Evolutionary conservation across 2,113 vertebrate species (phyloP).

Genomic region (Sturnira hondurensis): DNA sequence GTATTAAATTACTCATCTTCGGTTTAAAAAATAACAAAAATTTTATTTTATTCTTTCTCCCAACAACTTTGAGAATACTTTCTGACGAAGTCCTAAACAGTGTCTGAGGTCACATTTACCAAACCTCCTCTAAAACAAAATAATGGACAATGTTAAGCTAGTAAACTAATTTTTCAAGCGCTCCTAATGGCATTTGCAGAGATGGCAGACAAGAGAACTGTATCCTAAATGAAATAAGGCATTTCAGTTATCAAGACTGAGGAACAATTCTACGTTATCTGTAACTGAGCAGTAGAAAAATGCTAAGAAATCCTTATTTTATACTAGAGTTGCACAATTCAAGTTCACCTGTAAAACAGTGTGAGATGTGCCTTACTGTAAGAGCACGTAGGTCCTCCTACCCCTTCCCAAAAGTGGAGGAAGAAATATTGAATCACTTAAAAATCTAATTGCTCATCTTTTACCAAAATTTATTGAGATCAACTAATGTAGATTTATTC

Average conservation of each 20-base stretch:
- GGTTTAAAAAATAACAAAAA: conserved; percentile 33
- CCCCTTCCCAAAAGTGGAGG: neutral
- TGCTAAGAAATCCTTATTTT: conserved; percentile 31
- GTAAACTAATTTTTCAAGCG: conserved; percentile 9
- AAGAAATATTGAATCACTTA: neutral
- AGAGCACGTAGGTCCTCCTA: neutral
- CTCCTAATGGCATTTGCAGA: neutral
- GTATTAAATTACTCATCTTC: neutral
- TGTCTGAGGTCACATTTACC: conserved; percentile 8
- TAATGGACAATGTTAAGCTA: conserved; percentile 18
- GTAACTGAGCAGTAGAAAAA: conserved; percentile 7
- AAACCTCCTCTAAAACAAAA: conserved; percentile 30
- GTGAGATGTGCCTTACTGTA: neutral
- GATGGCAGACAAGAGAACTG: neutral
- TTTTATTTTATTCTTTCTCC: neutral
- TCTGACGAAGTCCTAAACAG: conserved; percentile 14
- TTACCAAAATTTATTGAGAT: neutral
- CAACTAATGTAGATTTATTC: conserved; percentile 5
- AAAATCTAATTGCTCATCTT: conserved; percentile 34
- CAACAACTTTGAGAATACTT: conserved; percentile 23
- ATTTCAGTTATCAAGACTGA: conserved; percentile 38
- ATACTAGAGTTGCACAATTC: conserved; percentile 23
- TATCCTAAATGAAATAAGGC: conserved; percentile 4
- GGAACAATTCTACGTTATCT: conserved; percentile 26
- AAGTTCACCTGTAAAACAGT: conserved; percentile 24